Conservation (phyloP, 2,888 invertebrate species). For the Ctenicera cuprea region DNA sequence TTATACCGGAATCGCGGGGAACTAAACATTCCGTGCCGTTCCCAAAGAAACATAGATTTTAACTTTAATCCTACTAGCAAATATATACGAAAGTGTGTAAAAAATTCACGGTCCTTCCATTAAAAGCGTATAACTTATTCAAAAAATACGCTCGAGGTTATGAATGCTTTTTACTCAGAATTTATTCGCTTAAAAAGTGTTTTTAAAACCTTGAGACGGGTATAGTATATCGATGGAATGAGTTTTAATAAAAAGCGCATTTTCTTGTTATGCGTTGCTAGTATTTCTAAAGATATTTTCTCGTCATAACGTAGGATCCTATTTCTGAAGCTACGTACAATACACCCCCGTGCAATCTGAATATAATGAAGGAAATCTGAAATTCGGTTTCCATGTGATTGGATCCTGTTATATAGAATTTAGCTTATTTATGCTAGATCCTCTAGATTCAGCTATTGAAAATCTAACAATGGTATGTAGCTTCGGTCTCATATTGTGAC, state of each 20-base stretch:
- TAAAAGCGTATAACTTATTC: conserved; percentile 62
- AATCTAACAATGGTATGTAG: conserved; percentile 43
- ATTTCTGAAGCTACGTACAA: conserved; percentile 38
- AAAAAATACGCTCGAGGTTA: conserved; percentile 48
- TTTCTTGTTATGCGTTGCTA: conserved; percentile 35
- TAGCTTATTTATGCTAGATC: conserved; percentile 46
- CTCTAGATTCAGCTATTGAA: conserved; percentile 42
- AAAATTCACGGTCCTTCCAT: conserved; percentile 62
- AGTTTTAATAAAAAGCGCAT: conserved; percentile 35
- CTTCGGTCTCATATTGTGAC: conserved; percentile 39
- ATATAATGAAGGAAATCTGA: conserved; percentile 47
- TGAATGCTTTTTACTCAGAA: conserved; percentile 45
- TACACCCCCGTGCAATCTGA: conserved; percentile 39
- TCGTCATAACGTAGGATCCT: conserved; percentile 33
- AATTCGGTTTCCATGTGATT: conserved; percentile 52
- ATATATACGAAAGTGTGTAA: conserved; percentile 56
- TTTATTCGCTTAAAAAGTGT: conserved; percentile 58
- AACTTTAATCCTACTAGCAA: conserved; percentile 62
- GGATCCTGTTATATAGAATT: conserved; percentile 49
- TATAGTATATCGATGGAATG: conserved; percentile 9
- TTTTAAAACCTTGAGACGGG: conserved; percentile 33
- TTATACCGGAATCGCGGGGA: conserved; percentile 45
- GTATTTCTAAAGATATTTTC: conserved; percentile 40
- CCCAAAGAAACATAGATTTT: conserved; percentile 67
- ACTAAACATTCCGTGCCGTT: conserved; percentile 65